Percentiles rank a stretch among this genome's conserved stretches.
Evolutionary conservation across 2,888 invertebrate genomes (phyloP).

Genomic region (Habroteleia sp.): DNA sequence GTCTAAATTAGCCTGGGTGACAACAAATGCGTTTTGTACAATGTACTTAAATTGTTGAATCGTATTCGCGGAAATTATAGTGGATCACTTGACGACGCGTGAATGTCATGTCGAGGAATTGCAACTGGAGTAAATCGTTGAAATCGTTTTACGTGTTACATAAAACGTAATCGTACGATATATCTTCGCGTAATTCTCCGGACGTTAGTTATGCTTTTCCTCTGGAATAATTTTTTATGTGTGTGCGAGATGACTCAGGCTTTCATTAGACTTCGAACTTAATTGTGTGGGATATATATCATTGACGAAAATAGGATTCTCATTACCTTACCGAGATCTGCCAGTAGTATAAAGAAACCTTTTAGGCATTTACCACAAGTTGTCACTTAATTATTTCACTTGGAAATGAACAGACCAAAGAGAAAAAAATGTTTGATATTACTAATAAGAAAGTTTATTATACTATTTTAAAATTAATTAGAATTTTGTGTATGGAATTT

Average conservation of each 20-base stretch:
- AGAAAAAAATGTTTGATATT: no score
- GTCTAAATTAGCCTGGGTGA: conserved; percentile 16
- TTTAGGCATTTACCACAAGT: no score
- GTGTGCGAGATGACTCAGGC: conserved; percentile 9
- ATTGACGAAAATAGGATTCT: conserved; percentile 55
- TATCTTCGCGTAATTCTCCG: no score
- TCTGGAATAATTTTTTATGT: no score
- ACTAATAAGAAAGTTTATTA: no score
- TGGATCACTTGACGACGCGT: conserved; percentile 21
- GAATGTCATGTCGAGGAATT: conserved; percentile 10
- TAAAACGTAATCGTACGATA: conserved; percentile 9
- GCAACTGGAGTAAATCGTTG: conserved; percentile 22
- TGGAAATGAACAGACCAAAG: no score
- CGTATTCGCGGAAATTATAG: conserved; percentile 29
- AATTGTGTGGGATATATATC: conserved; percentile 47
- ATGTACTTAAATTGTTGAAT: conserved; percentile 12
- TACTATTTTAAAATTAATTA: no score
- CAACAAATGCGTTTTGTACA: conserved; percentile 33
- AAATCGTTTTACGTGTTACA: conserved; percentile 14
- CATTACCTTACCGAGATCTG: no score
- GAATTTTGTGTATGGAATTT: no score
- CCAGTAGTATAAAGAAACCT: no score
- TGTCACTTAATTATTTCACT: no score
- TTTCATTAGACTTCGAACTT: conserved; percentile 29
- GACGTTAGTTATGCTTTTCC: no score